Base-by-base conservation (phyloP, 1,140 invertebrate genomes). In the Trissolcus basalis region DNA sequence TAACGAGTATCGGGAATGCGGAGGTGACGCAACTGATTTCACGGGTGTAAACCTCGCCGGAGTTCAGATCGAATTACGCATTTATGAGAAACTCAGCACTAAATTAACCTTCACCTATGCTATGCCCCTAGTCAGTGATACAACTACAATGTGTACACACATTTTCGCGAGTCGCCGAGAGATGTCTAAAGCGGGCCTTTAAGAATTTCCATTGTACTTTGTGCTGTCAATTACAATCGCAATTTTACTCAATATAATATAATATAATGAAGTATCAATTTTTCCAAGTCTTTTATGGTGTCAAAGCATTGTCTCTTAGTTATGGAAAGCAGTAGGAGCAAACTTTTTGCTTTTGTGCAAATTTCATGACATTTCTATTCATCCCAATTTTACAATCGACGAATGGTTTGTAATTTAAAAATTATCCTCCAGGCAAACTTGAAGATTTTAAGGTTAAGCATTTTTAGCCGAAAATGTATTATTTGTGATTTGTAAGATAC, bases 11-110 rank as follows among this genome's bases (percentile, higher is more conserved):
- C 58, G 65, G 43, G 72, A 75, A 75, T 75, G 64, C 72, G 72
- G 73, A 75, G 72, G 58, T 75, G 65, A 75, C 59, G 64, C 60
- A 75, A 69, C 55, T 48, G 60, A 65, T 76, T 76, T 70, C 73
- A 65, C 65, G 65, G 65, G 59, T 70, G 73, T 63, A 65, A 75
- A 64, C 72, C 56, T 64, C 72, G 54, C 39, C 45, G 47, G 72
- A 76, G 60, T 70, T 69, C 60, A 61, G 54, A 70, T 70, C 64
- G 61, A 73, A 73, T 73, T 60, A 73, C 61, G 55, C 55, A 73
- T 73, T 73, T 73, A 55, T 60, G 19, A 73, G 61, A 73, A 73
- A 73, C 50, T 60, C 49, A 13, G 61, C 36, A 44, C 49, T 65
- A 55, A 60, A 73, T 73, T 67, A 73, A 73, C 70, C 70, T 73